phyloP scores from a whole-genome alignment of 2,113 vertebrate species.

The Aythya baeri region DNA sequence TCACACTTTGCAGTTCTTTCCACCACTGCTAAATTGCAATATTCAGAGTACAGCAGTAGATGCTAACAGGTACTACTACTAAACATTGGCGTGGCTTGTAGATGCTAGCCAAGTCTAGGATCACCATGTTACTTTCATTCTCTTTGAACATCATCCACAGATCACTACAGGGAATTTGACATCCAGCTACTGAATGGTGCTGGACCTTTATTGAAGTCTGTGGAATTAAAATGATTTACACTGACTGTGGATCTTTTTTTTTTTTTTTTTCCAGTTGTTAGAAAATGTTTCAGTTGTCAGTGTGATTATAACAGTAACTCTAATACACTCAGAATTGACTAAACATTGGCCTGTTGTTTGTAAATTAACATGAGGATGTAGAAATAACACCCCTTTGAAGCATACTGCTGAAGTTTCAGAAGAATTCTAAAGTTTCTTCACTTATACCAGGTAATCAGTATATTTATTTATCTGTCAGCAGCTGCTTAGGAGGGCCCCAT shows the following conservation, averaged over 20 bases:
- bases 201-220: background rate
- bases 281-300: background rate
- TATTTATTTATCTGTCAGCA: background rate
- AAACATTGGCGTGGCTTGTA: background rate
- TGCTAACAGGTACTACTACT: background rate
- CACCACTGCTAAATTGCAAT: fast-evolving
- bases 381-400: background rate
- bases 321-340: background rate
- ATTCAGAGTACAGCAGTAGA: background rate
- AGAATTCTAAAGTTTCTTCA: background rate
- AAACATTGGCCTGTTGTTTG: background rate
- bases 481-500: background rate
- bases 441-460: background rate
- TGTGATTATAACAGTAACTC: background rate
- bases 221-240: background rate
- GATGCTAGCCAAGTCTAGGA: background rate
- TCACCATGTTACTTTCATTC: fast-evolving
- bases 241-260: background rate
- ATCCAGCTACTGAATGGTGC: background rate
- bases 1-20: background rate
- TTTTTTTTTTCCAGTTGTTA: background rate
- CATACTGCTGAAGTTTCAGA: background rate
- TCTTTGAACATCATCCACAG: background rate
- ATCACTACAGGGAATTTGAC: fast-evolving
- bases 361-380: background rate